A percentile compares a stretch with the other conserved stretches of the same genome.
Evolutionary conservation across 2,797 vertebrate genomes (phyloP).

Genomic region (Ctenopoma multispine): DNA sequence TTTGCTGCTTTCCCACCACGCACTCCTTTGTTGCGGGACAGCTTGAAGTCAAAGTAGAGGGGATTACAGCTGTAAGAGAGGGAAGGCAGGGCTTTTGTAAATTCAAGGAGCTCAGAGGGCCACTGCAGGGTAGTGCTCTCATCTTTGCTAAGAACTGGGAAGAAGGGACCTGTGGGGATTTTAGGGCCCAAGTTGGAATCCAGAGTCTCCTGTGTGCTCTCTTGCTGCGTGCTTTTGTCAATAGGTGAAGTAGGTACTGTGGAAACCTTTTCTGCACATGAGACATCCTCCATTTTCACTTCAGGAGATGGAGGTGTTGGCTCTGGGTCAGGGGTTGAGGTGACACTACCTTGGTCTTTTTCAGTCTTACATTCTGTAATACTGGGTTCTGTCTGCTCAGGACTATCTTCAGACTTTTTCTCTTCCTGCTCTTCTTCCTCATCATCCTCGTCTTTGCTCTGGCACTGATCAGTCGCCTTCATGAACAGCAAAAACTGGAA

Average conservation of each 20-base stretch:
- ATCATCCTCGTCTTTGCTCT: slow-evolving; percentile 72
- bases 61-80: slow-evolving; percentile 98
- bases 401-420: slow-evolving; percentile 49
- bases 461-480: slow-evolving; percentile 92
- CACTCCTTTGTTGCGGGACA: slow-evolving; percentile 91
- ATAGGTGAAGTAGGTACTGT: slow-evolving; percentile 39
- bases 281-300: slow-evolving; percentile 74
- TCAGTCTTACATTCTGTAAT: slow-evolving; percentile 59
- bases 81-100: slow-evolving; percentile 93
- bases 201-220: slow-evolving; percentile 61
- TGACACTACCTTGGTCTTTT: slow-evolving; percentile 48
- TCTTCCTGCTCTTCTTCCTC: slow-evolving; percentile 64
- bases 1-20: slow-evolving; percentile 74
- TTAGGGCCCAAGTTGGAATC: slow-evolving; percentile 87
- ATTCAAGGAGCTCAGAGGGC: slow-evolving; percentile 98
- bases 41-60: slow-evolving; percentile 98
- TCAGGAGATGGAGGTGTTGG: slow-evolving; percentile 68
- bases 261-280: slow-evolving; percentile 45
- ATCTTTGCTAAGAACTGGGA: slow-evolving; percentile 96
- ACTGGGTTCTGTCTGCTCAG: slow-evolving; percentile 50
- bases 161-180: slow-evolving; percentile 91
- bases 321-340: slow-evolving; percentile 49
- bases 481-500: slow-evolving; percentile 98
- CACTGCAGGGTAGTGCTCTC: slow-evolving; percentile 97
- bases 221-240: slow-evolving; percentile 58